A percentile compares a stretch with the other conserved stretches of the same genome.
Evolutionary conservation across 2,113 vertebrate genomes (phyloP).

Genomic region (Mirza zaza): DNA sequence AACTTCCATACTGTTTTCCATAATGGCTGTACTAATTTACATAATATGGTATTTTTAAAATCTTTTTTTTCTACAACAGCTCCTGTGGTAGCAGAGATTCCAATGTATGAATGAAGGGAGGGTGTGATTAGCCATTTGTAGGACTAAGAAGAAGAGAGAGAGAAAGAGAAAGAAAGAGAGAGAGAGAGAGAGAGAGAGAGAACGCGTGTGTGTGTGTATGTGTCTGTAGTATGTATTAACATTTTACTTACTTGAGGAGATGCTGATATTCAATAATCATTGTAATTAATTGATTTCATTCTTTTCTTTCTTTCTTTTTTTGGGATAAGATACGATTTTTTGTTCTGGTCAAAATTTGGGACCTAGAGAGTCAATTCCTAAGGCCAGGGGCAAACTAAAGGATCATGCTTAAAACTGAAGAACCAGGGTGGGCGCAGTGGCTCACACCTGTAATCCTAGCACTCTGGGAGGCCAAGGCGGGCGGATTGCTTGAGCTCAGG

Average conservation of each 20-base stretch:
- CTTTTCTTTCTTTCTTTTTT: background rate
- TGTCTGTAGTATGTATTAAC: background rate
- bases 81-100: background rate
- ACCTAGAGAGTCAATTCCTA: constrained; percentile 4
- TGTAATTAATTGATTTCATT: background rate
- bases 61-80: background rate
- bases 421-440: too few species aligned
- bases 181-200: too few species aligned
- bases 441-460: too few species aligned
- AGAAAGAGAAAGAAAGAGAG: too few species aligned
- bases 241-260: background rate
- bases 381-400: background rate
- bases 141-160: background rate
- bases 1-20: background rate
- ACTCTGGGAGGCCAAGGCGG: too few species aligned
- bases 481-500: too few species aligned
- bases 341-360: constrained; percentile 1
- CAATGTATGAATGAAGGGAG: background rate
- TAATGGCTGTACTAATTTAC: background rate
- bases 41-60: background rate
- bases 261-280: background rate
- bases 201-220: background rate
- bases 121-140: background rate
- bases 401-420: background rate
- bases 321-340: background rate